These are phyloP conservation scores for Prionailurus bengalensis DNA, from an alignment of 2,113 vertebrate genomes.

Conservation along the genomic window DNA sequence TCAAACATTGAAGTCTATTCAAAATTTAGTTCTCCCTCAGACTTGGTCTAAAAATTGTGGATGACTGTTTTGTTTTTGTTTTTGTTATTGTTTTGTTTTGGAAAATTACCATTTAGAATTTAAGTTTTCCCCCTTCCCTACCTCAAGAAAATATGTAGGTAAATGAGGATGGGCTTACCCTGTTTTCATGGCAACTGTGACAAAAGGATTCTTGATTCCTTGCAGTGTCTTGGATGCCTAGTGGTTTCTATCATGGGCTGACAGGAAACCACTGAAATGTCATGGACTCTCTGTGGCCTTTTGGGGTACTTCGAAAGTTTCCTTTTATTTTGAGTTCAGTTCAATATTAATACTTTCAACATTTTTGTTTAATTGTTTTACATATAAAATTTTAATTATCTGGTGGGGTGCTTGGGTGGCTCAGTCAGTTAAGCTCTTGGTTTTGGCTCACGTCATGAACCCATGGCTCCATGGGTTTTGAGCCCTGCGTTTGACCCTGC, in stretches of 20 bases:
- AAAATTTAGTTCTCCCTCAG: not conserved
- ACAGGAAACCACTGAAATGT: not conserved
- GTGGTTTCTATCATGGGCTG: not conserved
- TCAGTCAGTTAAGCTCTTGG: too few species aligned
- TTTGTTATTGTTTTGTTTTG: not conserved
- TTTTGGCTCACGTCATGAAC: too few species aligned
- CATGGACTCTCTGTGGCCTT: not conserved
- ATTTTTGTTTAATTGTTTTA: not conserved
- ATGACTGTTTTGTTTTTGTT: not conserved
- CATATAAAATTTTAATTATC: not conserved
- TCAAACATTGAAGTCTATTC: not conserved
- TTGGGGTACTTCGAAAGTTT: not conserved
- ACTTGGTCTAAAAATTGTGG: not conserved
- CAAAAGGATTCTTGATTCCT: not conserved
- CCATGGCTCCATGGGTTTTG: too few species aligned
- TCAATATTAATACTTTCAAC: not conserved
- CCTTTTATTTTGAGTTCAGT: not conserved
- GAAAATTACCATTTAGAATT: constrained; percentile 15
- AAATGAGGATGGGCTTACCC: not conserved
- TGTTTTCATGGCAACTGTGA: not conserved
- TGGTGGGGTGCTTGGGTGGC: not conserved
- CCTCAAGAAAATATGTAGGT: not conserved
- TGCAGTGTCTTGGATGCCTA: not conserved
- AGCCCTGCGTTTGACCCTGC: too few species aligned
- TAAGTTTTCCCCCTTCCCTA: not conserved